These are phyloP conservation scores for Typhlichthys eigenmanni DNA, from an alignment of 2,797 vertebrate genomes.

Conservation along the genomic window DNA sequence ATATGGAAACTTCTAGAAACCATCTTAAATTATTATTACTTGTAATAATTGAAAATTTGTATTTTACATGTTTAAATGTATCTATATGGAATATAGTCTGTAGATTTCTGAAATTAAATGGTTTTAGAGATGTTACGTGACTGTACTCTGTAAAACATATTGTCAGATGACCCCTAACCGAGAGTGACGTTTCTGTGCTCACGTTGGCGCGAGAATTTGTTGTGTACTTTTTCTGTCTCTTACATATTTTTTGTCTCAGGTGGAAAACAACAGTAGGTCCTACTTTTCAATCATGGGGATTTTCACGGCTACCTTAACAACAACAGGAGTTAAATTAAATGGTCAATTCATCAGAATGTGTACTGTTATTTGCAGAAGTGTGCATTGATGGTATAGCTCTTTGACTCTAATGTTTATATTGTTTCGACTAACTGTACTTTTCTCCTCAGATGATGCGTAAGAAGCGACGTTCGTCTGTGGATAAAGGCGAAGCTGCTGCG, in stretches of 20 bases:
- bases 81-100: too few relatives aligned
- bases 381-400: neutral
- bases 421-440: neutral
- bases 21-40: neutral
- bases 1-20: conserved; percentile 9
- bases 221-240: neutral
- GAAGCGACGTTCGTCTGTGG: conserved; percentile 67
- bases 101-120: too few relatives aligned
- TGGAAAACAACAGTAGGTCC: conserved; percentile 40
- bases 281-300: neutral
- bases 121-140: neutral
- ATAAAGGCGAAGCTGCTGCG: conserved; percentile 38
- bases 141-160: neutral
- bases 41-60: neutral
- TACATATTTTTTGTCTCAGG: neutral
- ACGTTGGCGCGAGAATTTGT: conserved; percentile 66
- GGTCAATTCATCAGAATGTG: neutral
- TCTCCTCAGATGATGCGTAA: conserved; percentile 75
- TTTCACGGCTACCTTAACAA: neutral
- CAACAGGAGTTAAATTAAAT: neutral
- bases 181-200: neutral
- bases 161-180: conserved; percentile 35
- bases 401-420: too few relatives aligned
- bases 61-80: too few relatives aligned
- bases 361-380: neutral